Percentiles rank a stretch among this genome's conserved stretches.
These are phyloP conservation scores for Tridacna gigas DNA, from an alignment of 2,888 invertebrate species.

Conservation along the genomic window DNA sequence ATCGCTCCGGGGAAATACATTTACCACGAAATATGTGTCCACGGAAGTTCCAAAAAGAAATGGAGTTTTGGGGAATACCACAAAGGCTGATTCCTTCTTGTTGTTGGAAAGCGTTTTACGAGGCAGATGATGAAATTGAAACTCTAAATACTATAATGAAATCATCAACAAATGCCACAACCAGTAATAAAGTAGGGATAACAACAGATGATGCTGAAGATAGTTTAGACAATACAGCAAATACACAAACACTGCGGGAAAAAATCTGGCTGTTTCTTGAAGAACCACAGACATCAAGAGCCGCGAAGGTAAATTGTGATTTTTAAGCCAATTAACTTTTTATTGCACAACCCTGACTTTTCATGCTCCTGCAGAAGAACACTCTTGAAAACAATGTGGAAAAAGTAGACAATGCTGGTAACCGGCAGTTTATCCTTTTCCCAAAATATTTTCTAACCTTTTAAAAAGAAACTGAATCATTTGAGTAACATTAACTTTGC, in stretches of 20 bases:
- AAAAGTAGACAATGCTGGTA: too few relatives aligned
- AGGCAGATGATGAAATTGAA: background rate
- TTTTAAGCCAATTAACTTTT: background rate
- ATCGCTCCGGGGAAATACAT: constrained; percentile 14
- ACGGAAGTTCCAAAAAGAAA: constrained; percentile 10
- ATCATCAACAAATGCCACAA: background rate
- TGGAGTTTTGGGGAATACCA: constrained; percentile 25
- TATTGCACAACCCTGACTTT: too few relatives aligned
- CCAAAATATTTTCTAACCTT: too few relatives aligned
- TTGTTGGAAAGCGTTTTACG: constrained; percentile 21
- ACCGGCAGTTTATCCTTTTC: too few relatives aligned
- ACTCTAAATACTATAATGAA: constrained; percentile 4
- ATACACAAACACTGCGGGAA: background rate
- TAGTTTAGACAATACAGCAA: background rate
- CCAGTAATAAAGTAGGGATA: background rate
- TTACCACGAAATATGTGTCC: constrained; percentile 19
- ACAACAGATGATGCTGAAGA: background rate
- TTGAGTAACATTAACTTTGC: too few relatives aligned
- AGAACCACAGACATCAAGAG: constrained; percentile 23
- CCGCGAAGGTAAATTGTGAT: constrained; percentile 20
- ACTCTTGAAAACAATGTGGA: too few relatives aligned
- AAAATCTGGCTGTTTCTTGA: constrained; percentile 23
- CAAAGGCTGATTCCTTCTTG: background rate
- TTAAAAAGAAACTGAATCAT: too few relatives aligned
- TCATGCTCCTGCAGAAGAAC: too few relatives aligned